These are phyloP conservation scores for Strigamia transsilvanica DNA, from an alignment of 2,888 invertebrate genomes.

Conservation along the genomic window DNA sequence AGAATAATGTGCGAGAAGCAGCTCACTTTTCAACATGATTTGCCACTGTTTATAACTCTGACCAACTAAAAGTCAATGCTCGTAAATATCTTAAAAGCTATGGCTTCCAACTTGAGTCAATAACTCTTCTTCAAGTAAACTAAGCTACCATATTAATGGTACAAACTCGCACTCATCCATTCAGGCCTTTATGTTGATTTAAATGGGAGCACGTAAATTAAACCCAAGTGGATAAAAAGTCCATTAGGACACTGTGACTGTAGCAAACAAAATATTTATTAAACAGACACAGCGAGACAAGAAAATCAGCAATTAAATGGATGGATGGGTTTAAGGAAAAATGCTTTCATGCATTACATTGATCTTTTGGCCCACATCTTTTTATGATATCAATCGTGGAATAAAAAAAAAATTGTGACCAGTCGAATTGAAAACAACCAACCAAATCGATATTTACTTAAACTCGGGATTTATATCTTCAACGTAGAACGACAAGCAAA, in stretches of 20 bases:
- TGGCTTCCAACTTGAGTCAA: not conserved
- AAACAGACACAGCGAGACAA: too few species aligned
- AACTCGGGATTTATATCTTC: too few species aligned
- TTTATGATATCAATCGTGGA: too few species aligned
- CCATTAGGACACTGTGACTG: not conserved
- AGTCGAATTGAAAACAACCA: too few species aligned
- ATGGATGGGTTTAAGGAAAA: too few species aligned
- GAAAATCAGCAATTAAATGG: too few species aligned
- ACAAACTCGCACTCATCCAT: not conserved
- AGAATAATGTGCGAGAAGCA: not conserved
- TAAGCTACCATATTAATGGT: not conserved
- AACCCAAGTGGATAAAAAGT: not conserved
- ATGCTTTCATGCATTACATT: too few species aligned
- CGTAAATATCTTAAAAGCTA: not conserved
- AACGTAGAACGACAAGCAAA: too few species aligned
- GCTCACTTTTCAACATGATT: conserved; percentile 8
- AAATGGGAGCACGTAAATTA: not conserved
- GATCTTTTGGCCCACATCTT: too few species aligned
- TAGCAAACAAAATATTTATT: too few species aligned
- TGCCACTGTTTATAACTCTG: conserved; percentile 2
- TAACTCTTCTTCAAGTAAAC: not conserved
- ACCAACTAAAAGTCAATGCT: conserved; percentile 8
- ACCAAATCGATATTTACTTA: too few species aligned
- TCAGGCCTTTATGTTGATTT: not conserved
- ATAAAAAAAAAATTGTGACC: too few species aligned